Percentiles rank a stretch among this genome's conserved stretches.
phyloP scores from a whole-genome alignment of 2,797 vertebrate genomes.

The Acanthurus leucopareius region DNA sequence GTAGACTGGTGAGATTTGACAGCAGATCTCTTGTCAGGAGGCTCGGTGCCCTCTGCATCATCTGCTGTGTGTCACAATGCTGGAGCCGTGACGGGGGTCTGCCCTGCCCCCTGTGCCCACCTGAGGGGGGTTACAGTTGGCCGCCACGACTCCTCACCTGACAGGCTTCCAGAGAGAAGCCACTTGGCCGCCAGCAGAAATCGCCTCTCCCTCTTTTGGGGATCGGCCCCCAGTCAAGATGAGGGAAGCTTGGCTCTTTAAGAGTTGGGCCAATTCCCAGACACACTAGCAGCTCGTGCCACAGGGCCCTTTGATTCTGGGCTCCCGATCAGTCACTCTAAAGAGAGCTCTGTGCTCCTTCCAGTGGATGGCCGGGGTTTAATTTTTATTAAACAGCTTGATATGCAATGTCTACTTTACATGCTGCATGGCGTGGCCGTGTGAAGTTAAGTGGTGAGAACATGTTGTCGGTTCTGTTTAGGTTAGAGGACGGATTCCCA shows the following conservation, averaged over 20 bases:
- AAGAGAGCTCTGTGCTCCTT: conserved; percentile 74
- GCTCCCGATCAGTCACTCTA: conserved; percentile 79
- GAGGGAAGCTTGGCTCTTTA: conserved; percentile 84
- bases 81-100: conserved; percentile 46
- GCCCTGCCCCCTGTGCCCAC: conserved; percentile 66
- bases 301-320: conserved; percentile 77
- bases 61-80: conserved; percentile 74
- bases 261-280: conserved; percentile 82
- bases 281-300: conserved; percentile 71
- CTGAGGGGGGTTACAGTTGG: conserved; percentile 74
- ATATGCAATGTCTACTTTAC: conserved; percentile 66
- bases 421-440: conserved; percentile 35
- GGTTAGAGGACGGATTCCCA: conserved; percentile 45
- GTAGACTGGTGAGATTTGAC: conserved; percentile 23
- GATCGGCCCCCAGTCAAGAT: conserved; percentile 79
- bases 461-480: conserved; percentile 56
- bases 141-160: conserved; percentile 70
- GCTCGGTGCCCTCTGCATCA: conserved; percentile 62
- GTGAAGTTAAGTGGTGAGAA: conserved; percentile 61
- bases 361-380: conserved; percentile 64
- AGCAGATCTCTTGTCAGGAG: conserved; percentile 46
- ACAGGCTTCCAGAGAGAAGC: conserved; percentile 73
- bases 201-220: conserved; percentile 72
- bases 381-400: conserved; percentile 76
- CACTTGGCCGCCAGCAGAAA: conserved; percentile 76